Base-by-base conservation (phyloP, 2,888 invertebrate genomes). In the Mesopsocus fuscifrons region DNA sequence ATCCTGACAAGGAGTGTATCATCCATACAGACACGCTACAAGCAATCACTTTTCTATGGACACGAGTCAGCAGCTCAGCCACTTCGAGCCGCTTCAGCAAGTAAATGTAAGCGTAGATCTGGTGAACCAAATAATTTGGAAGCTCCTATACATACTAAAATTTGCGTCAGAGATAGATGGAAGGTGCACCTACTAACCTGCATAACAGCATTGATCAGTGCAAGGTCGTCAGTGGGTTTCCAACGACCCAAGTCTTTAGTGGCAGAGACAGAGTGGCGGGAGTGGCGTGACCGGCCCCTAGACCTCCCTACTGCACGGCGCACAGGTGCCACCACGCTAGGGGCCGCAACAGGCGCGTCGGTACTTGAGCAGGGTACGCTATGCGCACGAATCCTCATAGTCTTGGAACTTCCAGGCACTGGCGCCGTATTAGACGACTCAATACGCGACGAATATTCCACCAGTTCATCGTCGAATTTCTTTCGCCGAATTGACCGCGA, bases 221-320 rank as follows among this genome's bases (percentile, higher is more conserved):
- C 83, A 21, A 97, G 65, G 66, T 98, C 98, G 66, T 98, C 98
- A 17, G 85, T 82, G 2, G 95, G 92, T 57, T 95, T 94, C 97
- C 97, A 98, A 43, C 91, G 70, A 0, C 94, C 94, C 35, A 87
- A 65, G 62, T 85, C 85, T 63, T 85, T 81, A 2, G 81, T 78
- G 3, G 80, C 73, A 42, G 76, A 74, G 56, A 72, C 76, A 6
- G 74, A 65, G 48, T 76, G 75, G 38, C 73, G 71, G 50, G 74
- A 74, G 48, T 73, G 74, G 42, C 69, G 68, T 35, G 64, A 63
- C 47, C 67, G 67, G 35, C 68, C 64, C 3, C 62, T 62, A 4
- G 60, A 59, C 38, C 56, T 55, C 59, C 66, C 43, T 54, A 60
- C 23, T 55, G 61, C 51, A 57, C 56, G 17, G 59, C 59, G 13